Percentiles rank a stretch among this genome's conserved stretches.
phyloP scores from a whole-genome alignment of 2,113 vertebrate species.

The Podarcis raffonei region DNA sequence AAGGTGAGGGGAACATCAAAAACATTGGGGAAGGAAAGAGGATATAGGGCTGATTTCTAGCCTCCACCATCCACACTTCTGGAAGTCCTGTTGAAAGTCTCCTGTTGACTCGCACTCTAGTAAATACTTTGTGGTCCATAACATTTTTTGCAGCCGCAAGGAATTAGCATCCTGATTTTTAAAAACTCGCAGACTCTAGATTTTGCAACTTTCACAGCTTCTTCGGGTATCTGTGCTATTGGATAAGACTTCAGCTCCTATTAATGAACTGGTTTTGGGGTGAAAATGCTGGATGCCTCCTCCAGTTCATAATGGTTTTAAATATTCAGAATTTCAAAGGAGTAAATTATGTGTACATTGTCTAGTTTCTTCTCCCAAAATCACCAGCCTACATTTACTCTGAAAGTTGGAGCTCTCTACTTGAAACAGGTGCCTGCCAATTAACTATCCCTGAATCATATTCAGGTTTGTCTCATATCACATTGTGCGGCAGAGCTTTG shows the following conservation, averaged over 20 bases:
- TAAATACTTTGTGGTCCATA: neutral
- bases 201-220: neutral
- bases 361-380: neutral
- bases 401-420: neutral
- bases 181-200: neutral
- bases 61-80: neutral
- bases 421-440: neutral
- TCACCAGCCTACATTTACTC: neutral
- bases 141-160: neutral
- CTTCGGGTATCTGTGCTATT: too few relatives aligned
- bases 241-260: neutral
- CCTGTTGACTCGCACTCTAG: neutral
- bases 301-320: neutral
- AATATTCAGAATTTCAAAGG: neutral
- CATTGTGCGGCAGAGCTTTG: neutral
- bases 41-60: neutral
- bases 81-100: neutral
- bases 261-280: neutral
- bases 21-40: too few relatives aligned
- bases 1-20: neutral
- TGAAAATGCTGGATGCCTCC: neutral
- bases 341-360: neutral
- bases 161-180: neutral
- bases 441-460: neutral
- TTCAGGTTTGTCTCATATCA: neutral